Evolutionary conservation across 2,113 vertebrate species (phyloP).

Genomic region (Vulpes ferrilata): DNA sequence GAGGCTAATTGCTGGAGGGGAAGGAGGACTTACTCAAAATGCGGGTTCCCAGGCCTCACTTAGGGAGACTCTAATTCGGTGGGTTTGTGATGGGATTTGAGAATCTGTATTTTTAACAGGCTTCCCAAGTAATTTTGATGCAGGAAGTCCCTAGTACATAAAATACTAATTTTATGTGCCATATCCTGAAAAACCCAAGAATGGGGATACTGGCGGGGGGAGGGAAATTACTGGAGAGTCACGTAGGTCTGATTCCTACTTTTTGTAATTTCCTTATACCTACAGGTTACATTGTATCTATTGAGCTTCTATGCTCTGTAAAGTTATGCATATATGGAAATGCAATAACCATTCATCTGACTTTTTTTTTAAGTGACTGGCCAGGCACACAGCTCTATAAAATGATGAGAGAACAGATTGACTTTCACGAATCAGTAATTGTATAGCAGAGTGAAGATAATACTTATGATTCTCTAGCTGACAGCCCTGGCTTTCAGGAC

Average conservation of each 20-base stretch:
- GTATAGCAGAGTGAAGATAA: neutral
- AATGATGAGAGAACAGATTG: neutral
- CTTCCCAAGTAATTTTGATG: neutral
- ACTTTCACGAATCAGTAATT: neutral
- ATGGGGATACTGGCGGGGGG: neutral
- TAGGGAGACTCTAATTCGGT: neutral
- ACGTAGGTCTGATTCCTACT: neutral
- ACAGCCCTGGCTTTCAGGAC: neutral
- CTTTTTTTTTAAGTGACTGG: neutral
- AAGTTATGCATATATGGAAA: neutral
- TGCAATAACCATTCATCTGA: neutral
- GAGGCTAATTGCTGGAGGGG: neutral
- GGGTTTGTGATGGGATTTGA: neutral
- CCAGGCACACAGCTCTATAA: neutral
- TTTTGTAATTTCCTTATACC: conserved; percentile 7
- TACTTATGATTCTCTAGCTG: neutral
- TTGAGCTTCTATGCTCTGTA: neutral
- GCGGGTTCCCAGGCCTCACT: neutral
- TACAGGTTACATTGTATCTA: neutral
- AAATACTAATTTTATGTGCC: too few species aligned
- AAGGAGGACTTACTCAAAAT: neutral
- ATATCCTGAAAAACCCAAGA: neutral
- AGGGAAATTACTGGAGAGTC: neutral
- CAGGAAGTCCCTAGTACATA: neutral
- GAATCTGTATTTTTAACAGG: neutral